phyloP scores from a whole-genome alignment of 2,888 invertebrate species.

The Lysandra bellargus region DNA sequence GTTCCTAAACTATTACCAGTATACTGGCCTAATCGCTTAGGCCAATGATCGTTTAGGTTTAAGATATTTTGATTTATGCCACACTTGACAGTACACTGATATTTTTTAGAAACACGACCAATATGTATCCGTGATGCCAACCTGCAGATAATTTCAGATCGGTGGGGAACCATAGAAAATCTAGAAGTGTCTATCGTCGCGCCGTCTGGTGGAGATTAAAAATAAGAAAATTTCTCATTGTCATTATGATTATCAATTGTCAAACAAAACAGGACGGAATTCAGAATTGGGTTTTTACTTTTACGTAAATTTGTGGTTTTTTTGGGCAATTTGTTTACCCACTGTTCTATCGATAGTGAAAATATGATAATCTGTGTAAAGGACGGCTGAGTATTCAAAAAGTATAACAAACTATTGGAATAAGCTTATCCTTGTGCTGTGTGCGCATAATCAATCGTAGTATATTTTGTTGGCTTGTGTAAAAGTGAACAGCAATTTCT shows the following conservation, averaged over 20 bases:
- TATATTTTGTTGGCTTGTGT: slow-evolving; percentile 15
- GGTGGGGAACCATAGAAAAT: too few species aligned
- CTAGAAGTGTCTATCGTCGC: too few species aligned
- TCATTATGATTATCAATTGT: background rate
- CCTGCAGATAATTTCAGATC: too few species aligned
- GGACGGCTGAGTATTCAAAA: background rate
- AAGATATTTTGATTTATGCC: too few species aligned
- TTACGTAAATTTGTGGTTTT: background rate
- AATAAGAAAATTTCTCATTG: too few species aligned
- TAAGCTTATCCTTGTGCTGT: background rate
- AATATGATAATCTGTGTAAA: background rate
- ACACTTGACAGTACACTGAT: too few species aligned
- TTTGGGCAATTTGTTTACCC: background rate
- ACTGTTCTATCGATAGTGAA: background rate
- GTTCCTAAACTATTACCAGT: too few species aligned
- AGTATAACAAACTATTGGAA: background rate
- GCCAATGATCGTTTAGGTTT: too few species aligned
- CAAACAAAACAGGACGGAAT: background rate
- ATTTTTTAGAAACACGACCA: too few species aligned
- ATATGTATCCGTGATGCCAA: too few species aligned
- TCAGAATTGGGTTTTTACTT: background rate
- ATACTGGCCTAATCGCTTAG: too few species aligned
- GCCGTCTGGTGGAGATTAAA: too few species aligned
- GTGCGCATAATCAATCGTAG: background rate
- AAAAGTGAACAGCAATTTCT: slow-evolving; percentile 1